Evolutionary conservation across 53 echinoderm and acorn worm genomes (phyloP).

Genomic region (Echinarachnius parma): DNA sequence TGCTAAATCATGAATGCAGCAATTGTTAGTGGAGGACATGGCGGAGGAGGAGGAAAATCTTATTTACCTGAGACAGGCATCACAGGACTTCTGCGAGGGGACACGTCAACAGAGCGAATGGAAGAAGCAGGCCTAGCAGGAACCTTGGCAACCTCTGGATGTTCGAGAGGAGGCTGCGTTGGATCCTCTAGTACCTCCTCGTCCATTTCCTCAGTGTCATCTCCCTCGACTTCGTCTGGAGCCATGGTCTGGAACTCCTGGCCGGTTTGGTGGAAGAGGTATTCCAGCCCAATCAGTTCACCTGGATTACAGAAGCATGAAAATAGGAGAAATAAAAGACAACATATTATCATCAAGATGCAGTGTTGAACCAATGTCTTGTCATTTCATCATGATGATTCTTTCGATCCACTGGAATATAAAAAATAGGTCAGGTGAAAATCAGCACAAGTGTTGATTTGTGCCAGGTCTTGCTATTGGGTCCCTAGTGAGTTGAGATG

Average conservation of each 20-base stretch:
- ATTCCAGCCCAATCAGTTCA: conserved; percentile 68
- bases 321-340: background rate
- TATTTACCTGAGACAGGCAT: no score
- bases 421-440: no score
- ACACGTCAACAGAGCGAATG: no score
- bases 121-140: conserved; percentile 15
- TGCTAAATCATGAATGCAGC: no score
- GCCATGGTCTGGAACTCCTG: conserved; percentile 18
- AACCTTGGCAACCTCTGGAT: no score
- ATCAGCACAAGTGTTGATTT: no score
- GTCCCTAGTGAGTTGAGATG: no score
- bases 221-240: conserved; percentile 29
- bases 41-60: no score
- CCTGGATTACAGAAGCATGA: conserved; percentile 37
- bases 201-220: conserved; percentile 17
- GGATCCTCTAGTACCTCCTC: conserved; percentile 29
- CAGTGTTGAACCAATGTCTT: background rate
- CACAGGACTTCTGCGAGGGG: no score
- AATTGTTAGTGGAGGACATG: no score
- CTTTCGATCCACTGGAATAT: no score
- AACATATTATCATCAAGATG: background rate
- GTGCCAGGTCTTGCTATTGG: no score
- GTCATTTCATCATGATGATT: background rate
- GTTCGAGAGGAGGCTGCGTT: conserved; percentile 23
- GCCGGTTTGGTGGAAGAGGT: conserved; percentile 54